phyloP scores from a whole-genome alignment of 1,140 invertebrate genomes.

The Temnothorax nylanderi region DNA sequence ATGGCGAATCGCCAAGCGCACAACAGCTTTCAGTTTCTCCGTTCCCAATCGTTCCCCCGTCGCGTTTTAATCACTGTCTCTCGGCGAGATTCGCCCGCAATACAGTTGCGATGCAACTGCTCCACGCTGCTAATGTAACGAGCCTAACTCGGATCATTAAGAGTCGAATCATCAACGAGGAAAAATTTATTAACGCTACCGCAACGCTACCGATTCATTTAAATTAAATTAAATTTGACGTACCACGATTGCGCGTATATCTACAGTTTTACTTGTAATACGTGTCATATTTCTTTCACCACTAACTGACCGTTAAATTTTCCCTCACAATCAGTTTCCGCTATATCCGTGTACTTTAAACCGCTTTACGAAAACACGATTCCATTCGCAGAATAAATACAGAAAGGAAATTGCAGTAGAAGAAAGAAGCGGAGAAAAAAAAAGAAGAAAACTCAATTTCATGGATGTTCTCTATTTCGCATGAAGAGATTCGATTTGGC shows the following conservation, averaged over 20 bases:
- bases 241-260: not conserved
- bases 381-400: not conserved
- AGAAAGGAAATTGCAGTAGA: not conserved
- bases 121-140: not conserved
- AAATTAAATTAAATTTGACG: constrained; percentile 5
- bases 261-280: not conserved
- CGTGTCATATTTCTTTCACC: not conserved
- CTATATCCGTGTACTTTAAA: not conserved
- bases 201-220: not conserved
- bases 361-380: not conserved
- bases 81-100: not conserved
- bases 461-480: constrained; percentile 43
- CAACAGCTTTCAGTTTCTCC: constrained; percentile 25
- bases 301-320: not conserved
- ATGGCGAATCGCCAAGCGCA: constrained; percentile 55
- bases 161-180: constrained; percentile 2
- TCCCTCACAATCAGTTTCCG: not conserved
- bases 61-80: constrained; percentile 53
- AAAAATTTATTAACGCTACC: constrained; percentile 18
- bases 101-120: constrained; percentile 5
- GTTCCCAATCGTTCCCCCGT: constrained; percentile 5
- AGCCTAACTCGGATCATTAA: constrained; percentile 19
- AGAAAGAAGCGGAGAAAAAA: not conserved
- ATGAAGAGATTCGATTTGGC: constrained; percentile 32
- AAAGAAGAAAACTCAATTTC: constrained; percentile 51